Base-by-base conservation (phyloP, 2,797 vertebrate species). In the Decapterus maruadsi region DNA sequence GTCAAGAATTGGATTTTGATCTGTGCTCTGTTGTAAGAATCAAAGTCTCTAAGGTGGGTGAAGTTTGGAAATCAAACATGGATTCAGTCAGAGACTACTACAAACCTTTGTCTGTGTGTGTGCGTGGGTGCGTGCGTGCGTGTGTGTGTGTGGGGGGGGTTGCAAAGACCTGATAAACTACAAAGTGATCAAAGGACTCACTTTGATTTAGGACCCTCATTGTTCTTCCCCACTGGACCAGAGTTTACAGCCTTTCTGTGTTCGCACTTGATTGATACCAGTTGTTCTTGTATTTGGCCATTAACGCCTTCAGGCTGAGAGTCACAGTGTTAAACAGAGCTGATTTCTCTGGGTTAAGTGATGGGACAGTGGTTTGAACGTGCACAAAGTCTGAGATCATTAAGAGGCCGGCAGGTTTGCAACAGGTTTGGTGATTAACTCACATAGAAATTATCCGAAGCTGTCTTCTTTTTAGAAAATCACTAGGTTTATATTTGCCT, bases 401-500 rank as follows among this genome's bases (percentile, higher is more conserved):
- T 75, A 57, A 31, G 50, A 68, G 54, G 8, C 59, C 60, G 4
- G 46, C 34, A 50, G 38, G 67, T 83, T 69, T 64, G 62, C 31
- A 34, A 34, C 31, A 34, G 6, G 31, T 34, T 34, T 72, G 1
- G 62, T 17, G 6, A 46, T 72, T 42, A 63, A 58, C 72, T 68
- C 68, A 69, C 72, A 75, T 83, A 80, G 19, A 77, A 81, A 72
- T 75, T 22, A 81, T 66, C 13, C 17, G 0, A 53, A 62, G 71
- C 71, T 75, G 78, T 78, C 64, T 58, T 80, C 78, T 56, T 82
- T 57, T 20, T 61, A 68, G 78, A 73, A 89, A 90, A 94, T 91
- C 73, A 90, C 83, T 20, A 26, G 83, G 77, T 92, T 77, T 68
- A 56, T 70, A 65, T 79, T 73, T 80, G 65, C 61, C 66, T 72